Evolutionary conservation across 2,888 invertebrate species (phyloP), one percentile per base, ranked within the genome.

Genomic region (Theristus sp.): DNA sequence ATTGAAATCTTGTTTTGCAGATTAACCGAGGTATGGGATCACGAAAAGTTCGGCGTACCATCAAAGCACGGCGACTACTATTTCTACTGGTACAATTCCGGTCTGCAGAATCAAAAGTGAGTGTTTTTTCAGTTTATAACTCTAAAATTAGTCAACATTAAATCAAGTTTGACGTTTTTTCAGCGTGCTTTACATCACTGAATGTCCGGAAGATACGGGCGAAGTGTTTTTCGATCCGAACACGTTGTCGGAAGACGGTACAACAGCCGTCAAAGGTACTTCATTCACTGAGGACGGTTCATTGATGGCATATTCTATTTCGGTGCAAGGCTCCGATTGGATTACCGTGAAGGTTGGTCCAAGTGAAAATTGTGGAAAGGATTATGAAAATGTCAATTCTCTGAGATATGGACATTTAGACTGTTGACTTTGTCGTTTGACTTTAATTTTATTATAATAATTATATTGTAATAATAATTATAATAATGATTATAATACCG

Each of bases 101-200:
- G 96, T 1, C 80, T 98, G 61, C 96, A 98, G 78, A 94, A 98
- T 77, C 96, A 98, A 76, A 86, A 84, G 88, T 88, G n/a, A n/a
- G n/a, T n/a, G n/a, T n/a, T 67, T 58, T n/a, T n/a, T n/a, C n/a
- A n/a, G n/a, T n/a, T n/a, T n/a, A n/a, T n/a, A n/a, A n/a, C n/a
- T n/a, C n/a, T n/a, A n/a, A n/a, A n/a, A n/a, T n/a, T n/a, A n/a
- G n/a, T n/a, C n/a, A n/a, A n/a, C n/a, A n/a, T n/a, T n/a, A n/a
- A n/a, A n/a, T n/a, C n/a, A n/a, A n/a, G n/a, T n/a, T n/a, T n/a
- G n/a, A n/a, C n/a, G n/a, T n/a, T n/a, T 63, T 65, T 71, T 26
- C 76, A 93, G 90, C 78, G 91, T 94, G 22, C 77, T 91, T 65
- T 94, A 89, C 78, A 84, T 88, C 30, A 88, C 89, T 80, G 84